Evolutionary conservation across 2,113 vertebrate genomes (phyloP).

Genomic region (Cryptotis parvus): DNA sequence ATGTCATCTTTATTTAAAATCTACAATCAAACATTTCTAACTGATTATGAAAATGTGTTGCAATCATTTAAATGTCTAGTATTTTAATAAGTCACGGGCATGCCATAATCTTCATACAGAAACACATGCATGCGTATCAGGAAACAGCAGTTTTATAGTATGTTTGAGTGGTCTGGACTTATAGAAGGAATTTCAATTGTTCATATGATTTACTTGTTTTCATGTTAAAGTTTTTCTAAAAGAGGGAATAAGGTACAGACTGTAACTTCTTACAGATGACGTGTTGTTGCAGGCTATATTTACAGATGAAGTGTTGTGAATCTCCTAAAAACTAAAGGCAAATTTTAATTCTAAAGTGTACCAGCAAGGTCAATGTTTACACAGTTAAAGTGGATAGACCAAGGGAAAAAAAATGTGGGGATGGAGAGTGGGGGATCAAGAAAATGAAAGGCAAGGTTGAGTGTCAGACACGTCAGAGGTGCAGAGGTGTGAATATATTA

Average conservation of each 20-base stretch:
- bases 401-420: no score
- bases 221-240: neutral
- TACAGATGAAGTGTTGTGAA: slow-evolving; percentile 11
- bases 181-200: neutral
- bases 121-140: neutral
- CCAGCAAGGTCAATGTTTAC: neutral
- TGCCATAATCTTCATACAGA: neutral
- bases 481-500: no score
- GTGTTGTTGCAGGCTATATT: neutral
- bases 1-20: slow-evolving; percentile 19
- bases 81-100: slow-evolving; percentile 43
- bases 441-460: neutral
- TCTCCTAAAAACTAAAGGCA: slow-evolving; percentile 15
- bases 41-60: slow-evolving; percentile 30
- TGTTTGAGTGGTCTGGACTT: no score
- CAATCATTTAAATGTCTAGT: neutral
- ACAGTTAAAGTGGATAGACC: neutral
- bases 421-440: neutral
- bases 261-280: neutral
- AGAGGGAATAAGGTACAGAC: neutral
- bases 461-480: no score
- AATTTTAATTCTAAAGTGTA: neutral
- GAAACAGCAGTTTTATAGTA: neutral
- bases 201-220: neutral
- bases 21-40: slow-evolving; percentile 49